Conservation (phyloP, 2,113 vertebrate species). For the Pagrus major region DNA sequence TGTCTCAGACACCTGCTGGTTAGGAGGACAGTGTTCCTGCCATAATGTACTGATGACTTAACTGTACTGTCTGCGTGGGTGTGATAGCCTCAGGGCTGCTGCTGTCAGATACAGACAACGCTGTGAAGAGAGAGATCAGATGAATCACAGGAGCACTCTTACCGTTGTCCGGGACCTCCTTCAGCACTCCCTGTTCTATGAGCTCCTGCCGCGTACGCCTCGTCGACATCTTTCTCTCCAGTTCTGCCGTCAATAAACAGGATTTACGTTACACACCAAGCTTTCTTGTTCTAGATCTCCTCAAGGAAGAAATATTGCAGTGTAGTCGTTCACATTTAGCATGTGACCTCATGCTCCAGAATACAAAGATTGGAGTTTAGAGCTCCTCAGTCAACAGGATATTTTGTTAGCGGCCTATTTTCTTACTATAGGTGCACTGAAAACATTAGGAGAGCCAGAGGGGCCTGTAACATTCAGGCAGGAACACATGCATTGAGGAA, state of each 20-base stretch:
- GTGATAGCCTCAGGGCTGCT: conserved; percentile 48
- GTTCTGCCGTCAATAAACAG: conserved; percentile 85
- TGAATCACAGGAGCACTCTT: conserved; percentile 65
- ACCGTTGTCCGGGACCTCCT: conserved; percentile 95
- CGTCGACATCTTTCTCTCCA: conserved; percentile 99
- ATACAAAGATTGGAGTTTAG: conserved; percentile 21
- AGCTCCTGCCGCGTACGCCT: conserved; percentile 97
- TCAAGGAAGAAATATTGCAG: neutral
- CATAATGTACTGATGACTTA: conserved; percentile 52
- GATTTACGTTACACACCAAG: conserved; percentile 18
- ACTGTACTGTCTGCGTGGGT: conserved; percentile 56
- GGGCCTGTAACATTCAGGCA: neutral
- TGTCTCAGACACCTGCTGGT: conserved; percentile 59
- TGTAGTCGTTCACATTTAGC: neutral
- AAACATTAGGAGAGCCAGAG: conserved; percentile 3
- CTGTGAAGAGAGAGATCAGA: conserved; percentile 46
- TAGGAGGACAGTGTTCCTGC: conserved; percentile 42
- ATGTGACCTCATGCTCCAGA: neutral
- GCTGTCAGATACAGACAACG: conserved; percentile 46
- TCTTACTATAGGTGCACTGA: conserved; percentile 17
- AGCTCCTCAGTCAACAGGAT: conserved; percentile 19
- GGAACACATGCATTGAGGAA: conserved; percentile 36
- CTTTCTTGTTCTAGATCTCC: neutral
- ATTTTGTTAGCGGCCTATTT: conserved; percentile 20
- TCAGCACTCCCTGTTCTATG: conserved; percentile 95